Base-by-base conservation (phyloP, 2,888 invertebrate genomes). In the Pinctada fucata region DNA sequence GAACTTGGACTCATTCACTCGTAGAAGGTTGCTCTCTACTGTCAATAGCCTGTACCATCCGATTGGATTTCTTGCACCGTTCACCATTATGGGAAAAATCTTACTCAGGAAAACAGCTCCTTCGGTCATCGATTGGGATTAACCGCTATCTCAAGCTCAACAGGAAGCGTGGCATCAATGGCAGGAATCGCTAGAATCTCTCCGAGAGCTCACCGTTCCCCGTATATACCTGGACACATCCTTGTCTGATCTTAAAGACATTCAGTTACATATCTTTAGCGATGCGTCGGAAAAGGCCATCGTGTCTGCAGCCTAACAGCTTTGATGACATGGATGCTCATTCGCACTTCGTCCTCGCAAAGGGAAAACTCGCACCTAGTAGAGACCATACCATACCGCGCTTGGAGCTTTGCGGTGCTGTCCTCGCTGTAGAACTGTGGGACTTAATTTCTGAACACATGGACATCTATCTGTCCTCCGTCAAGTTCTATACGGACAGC, bases 241-340 rank as follows among this genome's bases (percentile, higher is more conserved):
- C 10, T 64, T 45, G 16, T 63, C 52, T 4, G 45, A 48, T n/a
- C 45, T 31, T 51, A 47, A 31, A 1, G 3, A 50, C 52, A 66
- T 68, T 13, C 78, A 79, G 52, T n/a, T 87, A 10, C 80, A 79
- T 31, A 16, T 83, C 6, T 86, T 83, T 71, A 76, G 76, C 0
- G 86, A 87, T 75, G 85, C 86, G 0, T 85, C 85, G 45, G 79
- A 82, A 73, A 76, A 79, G 50, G 86, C 84, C 6, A 83, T 84
- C 50, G 81, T 82, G 5, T 84, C 83, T 16, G 79, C 70, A 13
- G 81, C 82, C 10, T 87, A 86, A 58, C 49, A 31, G 31, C 31
- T 31, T 31, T 31, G 47, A 50, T 3, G 52, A 74, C n/a, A 2
- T n/a, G 31, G 72, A 79, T 64, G 79, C 75, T 4, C 10, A 66